Evolutionary conservation across 2,888 invertebrate species (phyloP).

Genomic region (Hirtodrosophila trivittata): DNA sequence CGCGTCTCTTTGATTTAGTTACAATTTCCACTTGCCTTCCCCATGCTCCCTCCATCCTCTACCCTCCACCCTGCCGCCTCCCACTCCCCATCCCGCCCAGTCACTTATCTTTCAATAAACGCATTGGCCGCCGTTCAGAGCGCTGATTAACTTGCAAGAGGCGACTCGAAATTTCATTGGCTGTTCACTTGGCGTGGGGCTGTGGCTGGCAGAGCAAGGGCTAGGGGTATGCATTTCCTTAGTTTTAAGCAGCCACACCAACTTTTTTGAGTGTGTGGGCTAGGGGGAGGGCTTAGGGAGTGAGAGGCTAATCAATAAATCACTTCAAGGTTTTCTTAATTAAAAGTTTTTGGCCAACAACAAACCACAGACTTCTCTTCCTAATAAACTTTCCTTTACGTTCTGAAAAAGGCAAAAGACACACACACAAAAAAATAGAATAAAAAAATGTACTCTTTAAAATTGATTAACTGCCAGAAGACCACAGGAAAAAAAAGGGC

Average conservation of each 20-base stretch:
- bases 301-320: slow-evolving; percentile 80
- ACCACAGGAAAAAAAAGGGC: slow-evolving; percentile 63
- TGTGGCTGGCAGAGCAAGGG: neutral
- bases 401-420: slow-evolving; percentile 30
- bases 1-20: slow-evolving; percentile 39
- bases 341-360: slow-evolving; percentile 79
- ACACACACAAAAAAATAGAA: slow-evolving; percentile 29
- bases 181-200: slow-evolving; percentile 17
- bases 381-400: slow-evolving; percentile 69
- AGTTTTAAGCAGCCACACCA: slow-evolving; percentile 3
- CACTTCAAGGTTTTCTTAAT: slow-evolving; percentile 83
- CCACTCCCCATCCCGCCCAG: slow-evolving; percentile 5
- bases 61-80: slow-evolving; percentile 7
- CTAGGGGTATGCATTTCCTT: slow-evolving; percentile 15
- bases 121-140: slow-evolving; percentile 46
- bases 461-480: slow-evolving; percentile 74
- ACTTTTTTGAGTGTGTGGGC: neutral
- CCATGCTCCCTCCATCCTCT: no score
- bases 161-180: slow-evolving; percentile 57
- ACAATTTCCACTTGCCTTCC: slow-evolving; percentile 2
- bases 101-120: slow-evolving; percentile 55
- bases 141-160: slow-evolving; percentile 58
- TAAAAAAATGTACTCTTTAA: slow-evolving; percentile 47
- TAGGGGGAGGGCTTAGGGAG: neutral
- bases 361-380: slow-evolving; percentile 54